Conservation (phyloP, 2,113 vertebrate genomes). For the Hippoglossus stenolepis region DNA sequence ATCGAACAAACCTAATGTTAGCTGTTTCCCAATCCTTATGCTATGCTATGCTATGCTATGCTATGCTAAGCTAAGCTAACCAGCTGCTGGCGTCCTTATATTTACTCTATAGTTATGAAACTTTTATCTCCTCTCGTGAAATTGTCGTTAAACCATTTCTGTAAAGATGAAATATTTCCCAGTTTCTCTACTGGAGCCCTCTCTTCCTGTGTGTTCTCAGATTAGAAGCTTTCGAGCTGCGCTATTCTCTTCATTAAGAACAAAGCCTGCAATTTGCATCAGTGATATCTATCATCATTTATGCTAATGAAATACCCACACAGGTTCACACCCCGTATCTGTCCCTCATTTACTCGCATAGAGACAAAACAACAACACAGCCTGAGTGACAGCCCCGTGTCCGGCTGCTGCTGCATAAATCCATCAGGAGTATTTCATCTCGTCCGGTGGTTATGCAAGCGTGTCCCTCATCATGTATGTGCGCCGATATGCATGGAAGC, state of each 20-base stretch:
- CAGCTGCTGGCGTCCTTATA: too few species aligned
- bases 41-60: too few species aligned
- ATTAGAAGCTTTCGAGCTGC: not conserved
- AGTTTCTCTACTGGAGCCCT: too few species aligned
- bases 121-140: too few species aligned
- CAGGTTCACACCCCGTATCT: conserved; percentile 11
- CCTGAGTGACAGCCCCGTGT: conserved; percentile 20
- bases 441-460: not conserved
- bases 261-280: conserved; percentile 38
- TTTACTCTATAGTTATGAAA: too few species aligned
- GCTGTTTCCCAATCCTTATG: too few species aligned
- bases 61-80: too few species aligned
- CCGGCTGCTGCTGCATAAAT: conserved; percentile 23
- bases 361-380: conserved; percentile 25
- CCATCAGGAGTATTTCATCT: not conserved
- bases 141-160: not conserved
- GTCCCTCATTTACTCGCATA: not conserved
- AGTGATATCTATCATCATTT: conserved; percentile 19
- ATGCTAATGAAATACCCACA: conserved; percentile 37
- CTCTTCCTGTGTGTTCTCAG: not conserved
- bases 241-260: conserved; percentile 20
- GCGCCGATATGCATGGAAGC: not conserved
- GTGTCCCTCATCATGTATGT: not conserved
- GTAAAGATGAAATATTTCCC: too few species aligned
- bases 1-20: too few species aligned